Conservation (phyloP, 2,888 invertebrate species). For the Cinara cedri region DNA sequence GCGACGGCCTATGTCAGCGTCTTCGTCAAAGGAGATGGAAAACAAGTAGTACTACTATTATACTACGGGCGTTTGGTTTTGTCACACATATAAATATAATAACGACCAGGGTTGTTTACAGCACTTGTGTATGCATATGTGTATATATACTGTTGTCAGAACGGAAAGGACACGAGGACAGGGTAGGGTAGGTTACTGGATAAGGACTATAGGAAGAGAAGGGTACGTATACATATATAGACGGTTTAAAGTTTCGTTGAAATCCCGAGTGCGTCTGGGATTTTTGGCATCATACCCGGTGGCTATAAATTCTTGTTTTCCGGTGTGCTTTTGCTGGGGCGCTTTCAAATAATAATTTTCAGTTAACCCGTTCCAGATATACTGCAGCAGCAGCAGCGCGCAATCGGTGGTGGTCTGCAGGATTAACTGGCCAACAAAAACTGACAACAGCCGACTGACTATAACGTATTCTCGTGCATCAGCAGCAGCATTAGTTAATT, state of each 20-base stretch:
- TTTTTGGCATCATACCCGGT: constrained; percentile 42
- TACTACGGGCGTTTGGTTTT: no score
- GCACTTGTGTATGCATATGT: neutral
- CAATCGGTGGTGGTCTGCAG: no score
- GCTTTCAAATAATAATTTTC: constrained; percentile 41
- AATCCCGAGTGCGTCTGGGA: constrained; percentile 44
- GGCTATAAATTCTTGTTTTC: constrained; percentile 41
- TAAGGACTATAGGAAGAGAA: neutral
- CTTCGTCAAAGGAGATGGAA: no score
- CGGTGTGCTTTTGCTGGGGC: neutral
- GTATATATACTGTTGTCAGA: neutral
- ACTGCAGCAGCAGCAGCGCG: no score
- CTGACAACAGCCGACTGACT: neutral
- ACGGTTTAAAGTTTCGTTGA: constrained; percentile 34
- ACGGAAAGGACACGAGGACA: neutral
- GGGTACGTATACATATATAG: no score
- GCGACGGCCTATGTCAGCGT: no score
- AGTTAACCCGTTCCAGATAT: constrained; percentile 26
- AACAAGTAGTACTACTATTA: no score
- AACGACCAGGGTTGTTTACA: neutral
- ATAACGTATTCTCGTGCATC: no score
- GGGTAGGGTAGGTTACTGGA: neutral
- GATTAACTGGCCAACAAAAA: no score
- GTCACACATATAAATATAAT: neutral
- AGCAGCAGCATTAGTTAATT: no score